Percentiles rank a stretch among this genome's conserved stretches.
Conservation (phyloP, 2,113 vertebrate species). For the Trichechus manatus region DNA sequence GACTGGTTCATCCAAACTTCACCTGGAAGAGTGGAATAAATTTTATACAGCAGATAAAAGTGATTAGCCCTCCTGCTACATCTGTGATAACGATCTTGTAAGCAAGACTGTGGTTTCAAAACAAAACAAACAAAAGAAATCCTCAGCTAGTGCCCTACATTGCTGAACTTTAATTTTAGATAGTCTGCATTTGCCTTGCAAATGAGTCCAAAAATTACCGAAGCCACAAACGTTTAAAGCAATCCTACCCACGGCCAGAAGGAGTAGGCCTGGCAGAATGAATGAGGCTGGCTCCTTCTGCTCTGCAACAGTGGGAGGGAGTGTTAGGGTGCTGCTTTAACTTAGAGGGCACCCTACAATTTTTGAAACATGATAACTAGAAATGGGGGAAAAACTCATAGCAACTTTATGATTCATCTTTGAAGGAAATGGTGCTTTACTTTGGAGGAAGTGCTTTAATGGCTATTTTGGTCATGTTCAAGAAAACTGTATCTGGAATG, state of each 20-base stretch:
- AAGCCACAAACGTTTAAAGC: constrained; percentile 59
- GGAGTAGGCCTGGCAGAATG: not conserved
- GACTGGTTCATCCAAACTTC: not conserved
- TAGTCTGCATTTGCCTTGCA: constrained; percentile 67
- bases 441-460: not conserved
- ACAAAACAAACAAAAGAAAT: constrained; percentile 67
- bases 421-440: not conserved
- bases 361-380: not conserved
- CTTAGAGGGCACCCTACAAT: not conserved
- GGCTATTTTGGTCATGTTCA: not conserved
- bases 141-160: not conserved
- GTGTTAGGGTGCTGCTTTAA: not conserved
- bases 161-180: constrained; percentile 67
- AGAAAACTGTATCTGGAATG: not conserved
- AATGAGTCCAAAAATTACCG: constrained; percentile 72
- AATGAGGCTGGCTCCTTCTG: not conserved
- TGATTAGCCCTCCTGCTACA: not conserved
- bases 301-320: not conserved
- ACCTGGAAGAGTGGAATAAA: not conserved
- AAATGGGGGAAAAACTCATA: not conserved
- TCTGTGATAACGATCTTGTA: constrained; percentile 7
- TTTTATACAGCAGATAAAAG: not conserved
- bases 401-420: not conserved
- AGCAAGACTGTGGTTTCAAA: constrained; percentile 69
- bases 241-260: not conserved